A percentile compares a stretch with the other conserved stretches of the same genome.
Evolutionary conservation across 2,888 invertebrate genomes (phyloP).

Genomic region (Platycnemis pennipes): DNA sequence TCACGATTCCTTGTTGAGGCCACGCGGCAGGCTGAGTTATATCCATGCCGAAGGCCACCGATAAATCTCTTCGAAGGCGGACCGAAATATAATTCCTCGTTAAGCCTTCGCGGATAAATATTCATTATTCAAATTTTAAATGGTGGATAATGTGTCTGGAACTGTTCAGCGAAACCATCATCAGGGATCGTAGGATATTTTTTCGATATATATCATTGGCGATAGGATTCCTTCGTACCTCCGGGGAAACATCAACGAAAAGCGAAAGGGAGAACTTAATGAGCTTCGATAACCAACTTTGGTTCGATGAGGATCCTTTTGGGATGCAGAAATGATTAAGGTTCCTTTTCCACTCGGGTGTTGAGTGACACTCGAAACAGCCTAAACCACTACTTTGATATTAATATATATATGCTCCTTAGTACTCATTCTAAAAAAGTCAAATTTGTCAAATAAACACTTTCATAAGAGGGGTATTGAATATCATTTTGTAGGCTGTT

Average conservation of each 20-base stretch:
- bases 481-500: too few species aligned
- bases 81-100: conserved; percentile 35
- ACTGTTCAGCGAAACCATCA: background rate
- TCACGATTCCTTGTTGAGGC: background rate
- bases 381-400: too few species aligned
- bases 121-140: conserved; percentile 42
- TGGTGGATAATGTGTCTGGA: background rate
- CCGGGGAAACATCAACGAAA: background rate
- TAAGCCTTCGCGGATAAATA: background rate
- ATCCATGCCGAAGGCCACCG: background rate
- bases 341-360: too few species aligned
- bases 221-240: background rate
- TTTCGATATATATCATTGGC: background rate
- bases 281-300: too few species aligned
- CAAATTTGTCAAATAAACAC: too few species aligned
- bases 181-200: background rate
- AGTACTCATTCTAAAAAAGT: too few species aligned
- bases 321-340: too few species aligned
- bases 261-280: background rate
- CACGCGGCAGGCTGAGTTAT: conserved; percentile 10
- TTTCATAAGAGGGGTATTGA: too few species aligned
- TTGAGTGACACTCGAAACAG: too few species aligned
- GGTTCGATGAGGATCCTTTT: too few species aligned
- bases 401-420: too few species aligned
- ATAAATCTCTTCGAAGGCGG: background rate